Base-by-base conservation (phyloP, 2,113 vertebrate genomes). In the Podilymbus podiceps region DNA sequence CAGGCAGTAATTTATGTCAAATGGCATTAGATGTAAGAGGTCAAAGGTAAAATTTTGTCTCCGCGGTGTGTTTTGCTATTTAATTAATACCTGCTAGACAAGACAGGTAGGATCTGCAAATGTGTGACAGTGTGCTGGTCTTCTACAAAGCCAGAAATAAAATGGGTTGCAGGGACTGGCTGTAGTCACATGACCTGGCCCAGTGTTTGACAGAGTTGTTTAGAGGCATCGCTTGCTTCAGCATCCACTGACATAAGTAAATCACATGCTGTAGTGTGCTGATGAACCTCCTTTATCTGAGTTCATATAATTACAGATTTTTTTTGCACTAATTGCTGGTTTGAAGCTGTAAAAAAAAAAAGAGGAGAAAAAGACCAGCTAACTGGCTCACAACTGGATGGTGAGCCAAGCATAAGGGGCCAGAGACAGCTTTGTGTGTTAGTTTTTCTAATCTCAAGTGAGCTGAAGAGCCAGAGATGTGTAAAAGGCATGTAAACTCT, bases 1-100 rank as follows among this genome's bases (percentile, higher is more conserved):
- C 56, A 91, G 55, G 60, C 27, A 88, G 82, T 56, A 85, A 90
- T 89, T 93, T 82, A 82, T 14, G 40, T 55, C 64, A 95, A 72
- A 79, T 56, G 21, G 15, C 38, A 33, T 59, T 79, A 71, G 56
- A 64, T 52, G 11, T 59, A 66, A 85, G 38, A 49, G 23, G 66
- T 67, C 44, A 89, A 87, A 93, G 11, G 52, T 72, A 89, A 87
- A 89, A 72, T 68, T 71, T 78, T 91, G 22, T n/a, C 52, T 91
- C 62, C 78, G 38, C 22, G 59, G 21, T 60, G 25, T 95, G 30
- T 63, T 91, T 77, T 68, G 6, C 22, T 88, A 30, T 81, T 85
- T 85, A 53, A 68, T 53, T 58, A 59, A 55, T 60, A 85, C 18
- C 23, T 91, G 17, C 22, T 62, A 78, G 42, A 58, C 56, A 79